Evolutionary conservation across 2,888 invertebrate species (phyloP), one percentile per base, ranked within the genome.

Genomic region (Brachylomia viminalis): DNA sequence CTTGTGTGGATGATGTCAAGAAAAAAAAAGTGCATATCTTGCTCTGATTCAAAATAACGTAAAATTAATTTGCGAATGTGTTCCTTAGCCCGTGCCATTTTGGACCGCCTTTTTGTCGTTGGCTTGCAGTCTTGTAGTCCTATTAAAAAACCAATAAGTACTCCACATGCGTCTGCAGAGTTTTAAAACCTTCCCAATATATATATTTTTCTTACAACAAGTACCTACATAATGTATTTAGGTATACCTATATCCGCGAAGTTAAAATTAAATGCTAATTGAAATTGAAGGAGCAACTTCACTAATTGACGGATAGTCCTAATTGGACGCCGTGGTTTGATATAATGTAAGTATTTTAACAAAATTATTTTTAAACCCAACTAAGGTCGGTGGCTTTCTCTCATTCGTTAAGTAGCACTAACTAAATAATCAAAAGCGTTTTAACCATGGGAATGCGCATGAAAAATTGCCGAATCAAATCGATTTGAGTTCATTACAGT

Each of bases 391-490:
- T 42, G n/a, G 8, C 13, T 30, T 61, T 75, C 56, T 38, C 7
- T 17, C 17, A 73, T 13, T n/a, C 6, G 33, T 5, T n/a, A 4
- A 45, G 45, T 33, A 54, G 0, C 17, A 13, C 30, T 30, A 17
- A 4, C 49, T 49, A 23, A 20, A 33, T 42, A 64, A 79, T 2
- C 13, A 10, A 1, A 42, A 47, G 27, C 17, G 1, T 45, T 47
- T n/a, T 11, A n/a, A 42, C 13, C 27, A 80, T 23, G 0, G 27
- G 27, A 73, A 80, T 73, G 74, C 27, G 33, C 45, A 30, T 64
- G 15, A 52, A 45, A 45, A 56, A 79, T 64, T 68, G 30, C 45
- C 45, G 13, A 82, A 82, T 58, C 76, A 38, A 82, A 82, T 79
- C 52, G 13, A 79, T 81, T 82, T 59, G 13, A 38, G 42, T 52